A percentile compares a stretch with the other conserved stretches of the same genome.
These are phyloP conservation scores for Dendrophyllia cribrosa DNA, from an alignment of 64 coral and sea anemone genomes.

Conservation along the genomic window DNA sequence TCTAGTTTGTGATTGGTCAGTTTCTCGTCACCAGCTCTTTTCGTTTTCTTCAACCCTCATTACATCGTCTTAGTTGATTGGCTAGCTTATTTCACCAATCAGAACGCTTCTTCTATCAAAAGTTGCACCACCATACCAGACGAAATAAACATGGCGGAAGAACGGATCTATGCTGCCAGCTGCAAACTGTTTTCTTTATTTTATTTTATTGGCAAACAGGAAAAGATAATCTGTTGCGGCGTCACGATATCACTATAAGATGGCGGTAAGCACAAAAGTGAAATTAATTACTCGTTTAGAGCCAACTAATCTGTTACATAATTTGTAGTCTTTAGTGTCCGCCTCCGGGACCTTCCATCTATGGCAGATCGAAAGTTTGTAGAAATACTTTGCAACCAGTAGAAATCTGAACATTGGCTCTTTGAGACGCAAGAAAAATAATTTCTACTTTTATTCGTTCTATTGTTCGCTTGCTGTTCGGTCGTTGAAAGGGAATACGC, in stretches of 20 bases:
- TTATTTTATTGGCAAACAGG: neutral
- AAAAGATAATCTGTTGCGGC: constrained; percentile 58
- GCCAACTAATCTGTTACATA: neutral
- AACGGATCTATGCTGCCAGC: neutral
- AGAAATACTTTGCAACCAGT: no score
- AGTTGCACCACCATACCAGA: neutral
- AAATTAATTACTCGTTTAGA: neutral
- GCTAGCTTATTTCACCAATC: neutral
- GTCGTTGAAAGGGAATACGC: no score
- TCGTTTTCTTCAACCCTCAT: neutral
- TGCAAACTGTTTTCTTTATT: neutral
- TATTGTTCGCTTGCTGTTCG: no score
- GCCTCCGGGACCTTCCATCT: neutral
- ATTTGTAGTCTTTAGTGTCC: neutral
- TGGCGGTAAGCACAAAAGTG: constrained; percentile 31
- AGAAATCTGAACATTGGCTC: no score
- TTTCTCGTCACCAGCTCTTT: constrained; percentile 7
- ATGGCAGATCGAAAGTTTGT: no score
- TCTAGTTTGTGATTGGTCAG: constrained; percentile 23
- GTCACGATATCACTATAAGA: constrained; percentile 88
- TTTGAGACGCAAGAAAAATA: no score
- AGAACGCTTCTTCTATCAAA: neutral
- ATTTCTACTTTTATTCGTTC: no score
- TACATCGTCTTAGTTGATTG: neutral
- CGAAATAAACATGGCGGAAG: constrained; percentile 17